Evolutionary conservation across 2,113 vertebrate genomes (phyloP).

Genomic region (Phasianus colchicus): DNA sequence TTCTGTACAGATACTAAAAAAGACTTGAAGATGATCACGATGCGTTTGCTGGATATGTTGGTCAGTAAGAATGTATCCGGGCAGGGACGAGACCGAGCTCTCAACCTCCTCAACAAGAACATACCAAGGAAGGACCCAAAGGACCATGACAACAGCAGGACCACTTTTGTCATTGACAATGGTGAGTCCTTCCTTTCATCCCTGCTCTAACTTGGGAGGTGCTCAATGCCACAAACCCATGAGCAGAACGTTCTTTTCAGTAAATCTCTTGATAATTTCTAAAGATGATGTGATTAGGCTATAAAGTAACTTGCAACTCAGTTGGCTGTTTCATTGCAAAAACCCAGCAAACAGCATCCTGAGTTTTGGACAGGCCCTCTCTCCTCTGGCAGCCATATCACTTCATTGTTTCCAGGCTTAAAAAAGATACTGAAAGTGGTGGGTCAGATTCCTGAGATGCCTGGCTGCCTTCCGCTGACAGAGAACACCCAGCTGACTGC

Average conservation of each 20-base stretch:
- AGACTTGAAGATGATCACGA: conserved; percentile 89
- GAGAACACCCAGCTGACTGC: conserved; percentile 95
- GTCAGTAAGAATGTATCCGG: conserved; percentile 90
- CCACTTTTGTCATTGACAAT: conserved; percentile 89
- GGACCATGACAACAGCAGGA: conserved; percentile 84
- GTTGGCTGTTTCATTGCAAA: not conserved
- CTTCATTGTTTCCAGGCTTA: conserved; percentile 80
- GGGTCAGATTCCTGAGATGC: conserved; percentile 92
- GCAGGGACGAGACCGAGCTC: conserved; percentile 91
- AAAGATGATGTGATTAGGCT: not conserved
- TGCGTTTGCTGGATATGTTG: conserved; percentile 90
- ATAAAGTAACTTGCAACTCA: not conserved
- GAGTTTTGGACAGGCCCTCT: not conserved
- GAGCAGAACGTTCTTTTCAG: not conserved
- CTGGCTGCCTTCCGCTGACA: conserved; percentile 90
- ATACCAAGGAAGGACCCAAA: conserved; percentile 88
- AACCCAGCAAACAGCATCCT: not conserved
- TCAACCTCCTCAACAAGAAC: conserved; percentile 94
- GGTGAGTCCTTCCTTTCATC: conserved; percentile 75
- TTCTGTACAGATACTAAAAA: conserved; percentile 85
- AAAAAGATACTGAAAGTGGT: conserved; percentile 96
- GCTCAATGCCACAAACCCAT: not conserved
- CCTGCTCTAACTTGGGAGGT: not conserved
- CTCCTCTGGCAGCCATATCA: not conserved
- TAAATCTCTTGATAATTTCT: not conserved